A percentile compares a stretch with the other conserved stretches of the same genome.
phyloP scores from a whole-genome alignment of 2,113 vertebrate species.

The Tinamus guttatus region DNA sequence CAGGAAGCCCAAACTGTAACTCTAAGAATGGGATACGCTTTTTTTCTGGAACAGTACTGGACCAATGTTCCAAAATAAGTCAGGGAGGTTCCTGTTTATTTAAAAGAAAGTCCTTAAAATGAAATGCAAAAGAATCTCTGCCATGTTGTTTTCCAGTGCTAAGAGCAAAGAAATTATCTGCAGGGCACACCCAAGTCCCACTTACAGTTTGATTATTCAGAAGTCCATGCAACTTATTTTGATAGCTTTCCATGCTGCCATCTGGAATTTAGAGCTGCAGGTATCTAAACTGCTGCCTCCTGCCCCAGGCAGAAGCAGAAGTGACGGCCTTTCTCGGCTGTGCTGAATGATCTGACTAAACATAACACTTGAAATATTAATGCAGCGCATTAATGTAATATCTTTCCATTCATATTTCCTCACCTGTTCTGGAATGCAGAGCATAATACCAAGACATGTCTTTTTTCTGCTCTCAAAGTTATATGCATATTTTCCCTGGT shows the following conservation, averaged over 20 bases:
- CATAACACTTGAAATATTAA: neutral
- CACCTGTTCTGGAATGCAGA: neutral
- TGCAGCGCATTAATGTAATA: neutral
- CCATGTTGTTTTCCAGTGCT: neutral
- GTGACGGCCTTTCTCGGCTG: neutral
- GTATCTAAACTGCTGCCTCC: neutral
- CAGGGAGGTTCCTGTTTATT: neutral
- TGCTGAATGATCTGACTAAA: neutral
- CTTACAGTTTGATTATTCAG: neutral
- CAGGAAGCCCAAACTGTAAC: neutral
- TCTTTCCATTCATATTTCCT: neutral
- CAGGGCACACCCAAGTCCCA: neutral
- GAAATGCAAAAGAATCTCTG: neutral
- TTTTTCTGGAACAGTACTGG: neutral
- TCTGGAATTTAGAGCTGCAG: neutral
- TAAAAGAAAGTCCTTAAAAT: neutral
- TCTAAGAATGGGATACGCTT: rapidly evolving
- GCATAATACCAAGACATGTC: neutral
- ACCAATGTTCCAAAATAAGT: neutral
- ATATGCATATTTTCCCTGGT: neutral
- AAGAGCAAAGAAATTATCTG: neutral
- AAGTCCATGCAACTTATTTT: neutral
- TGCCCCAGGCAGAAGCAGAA: neutral
- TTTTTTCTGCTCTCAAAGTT: neutral
- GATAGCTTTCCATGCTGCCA: rapidly evolving